These are phyloP conservation scores for Luehdorfia chinensis DNA, from an alignment of 1,140 invertebrate species.

Conservation along the genomic window DNA sequence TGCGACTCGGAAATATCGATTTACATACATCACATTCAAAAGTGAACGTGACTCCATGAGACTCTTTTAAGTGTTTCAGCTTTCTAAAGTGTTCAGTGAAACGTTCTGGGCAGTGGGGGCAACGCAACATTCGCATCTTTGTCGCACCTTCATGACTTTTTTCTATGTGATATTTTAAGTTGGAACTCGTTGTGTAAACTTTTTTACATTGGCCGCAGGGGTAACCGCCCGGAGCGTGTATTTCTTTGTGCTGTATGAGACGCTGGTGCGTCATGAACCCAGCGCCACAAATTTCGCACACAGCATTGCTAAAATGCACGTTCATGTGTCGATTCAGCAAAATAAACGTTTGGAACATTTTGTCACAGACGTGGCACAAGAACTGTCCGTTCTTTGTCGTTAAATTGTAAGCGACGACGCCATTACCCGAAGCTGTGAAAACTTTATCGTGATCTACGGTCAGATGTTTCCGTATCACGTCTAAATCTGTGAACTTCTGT, in stretches of 20 bases:
- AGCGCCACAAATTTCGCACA: constrained; percentile 62
- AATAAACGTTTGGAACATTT: constrained; percentile 50
- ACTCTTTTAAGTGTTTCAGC: constrained; percentile 48
- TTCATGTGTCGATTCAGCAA: constrained; percentile 57
- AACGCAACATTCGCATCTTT: constrained; percentile 39
- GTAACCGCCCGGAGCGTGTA: constrained; percentile 45
- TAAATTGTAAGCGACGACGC: constrained; percentile 46
- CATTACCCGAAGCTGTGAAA: constrained; percentile 48
- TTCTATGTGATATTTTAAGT: constrained; percentile 48
- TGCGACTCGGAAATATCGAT: constrained; percentile 37
- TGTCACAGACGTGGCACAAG: constrained; percentile 45
- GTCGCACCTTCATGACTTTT: constrained; percentile 42
- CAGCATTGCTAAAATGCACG: constrained; percentile 51
- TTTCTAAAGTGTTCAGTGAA: constrained; percentile 52
- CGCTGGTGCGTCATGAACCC: constrained; percentile 58
- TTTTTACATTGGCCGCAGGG: constrained; percentile 47
- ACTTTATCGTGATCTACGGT: constrained; percentile 28
- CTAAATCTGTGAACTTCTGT: constrained; percentile 28
- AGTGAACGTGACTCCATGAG: constrained; percentile 46
- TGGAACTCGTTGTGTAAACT: constrained; percentile 51
- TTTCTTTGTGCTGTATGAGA: constrained; percentile 52
- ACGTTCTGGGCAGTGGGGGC: constrained; percentile 46
- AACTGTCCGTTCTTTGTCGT: constrained; percentile 35
- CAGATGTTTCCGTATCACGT: constrained; percentile 40
- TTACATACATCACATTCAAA: constrained; percentile 48